phyloP scores from a whole-genome alignment of 2,797 vertebrate species.

The Ctenosaura bakeri region DNA sequence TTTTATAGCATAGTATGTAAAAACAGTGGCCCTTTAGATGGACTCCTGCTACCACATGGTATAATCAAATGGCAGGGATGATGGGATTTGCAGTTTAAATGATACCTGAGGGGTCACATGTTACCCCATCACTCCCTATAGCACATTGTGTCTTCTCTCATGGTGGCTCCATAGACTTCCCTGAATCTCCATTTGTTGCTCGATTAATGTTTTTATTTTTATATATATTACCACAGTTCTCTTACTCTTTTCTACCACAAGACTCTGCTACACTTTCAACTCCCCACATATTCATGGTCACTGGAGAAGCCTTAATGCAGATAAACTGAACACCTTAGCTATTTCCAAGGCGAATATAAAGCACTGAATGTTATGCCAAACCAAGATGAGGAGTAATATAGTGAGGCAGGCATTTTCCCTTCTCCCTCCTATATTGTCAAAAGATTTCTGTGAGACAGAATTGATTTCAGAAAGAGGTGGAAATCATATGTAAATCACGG shows the following conservation, averaged over 20 bases:
- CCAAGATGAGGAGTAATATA: neutral
- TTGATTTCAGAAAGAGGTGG: neutral
- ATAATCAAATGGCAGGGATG: neutral
- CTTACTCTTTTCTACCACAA: too few species aligned
- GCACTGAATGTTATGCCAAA: neutral
- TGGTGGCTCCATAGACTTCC: neutral
- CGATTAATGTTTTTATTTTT: neutral
- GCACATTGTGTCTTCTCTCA: neutral
- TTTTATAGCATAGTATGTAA: neutral
- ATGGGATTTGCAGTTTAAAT: neutral
- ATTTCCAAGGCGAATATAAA: neutral
- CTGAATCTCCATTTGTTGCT: neutral
- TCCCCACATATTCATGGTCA: too few species aligned
- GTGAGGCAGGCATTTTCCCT: neutral
- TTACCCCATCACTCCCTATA: neutral
- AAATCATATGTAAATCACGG: neutral
- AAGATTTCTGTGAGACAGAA: neutral
- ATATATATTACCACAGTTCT: neutral
- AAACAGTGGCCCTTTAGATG: neutral
- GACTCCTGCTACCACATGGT: neutral
- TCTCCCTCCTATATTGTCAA: neutral
- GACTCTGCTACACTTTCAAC: too few species aligned
- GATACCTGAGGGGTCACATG: neutral
- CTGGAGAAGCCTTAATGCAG: too few species aligned
- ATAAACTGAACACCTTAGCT: too few species aligned